Base-by-base conservation (phyloP, 2,888 invertebrate species). In the Desoria tigrina region DNA sequence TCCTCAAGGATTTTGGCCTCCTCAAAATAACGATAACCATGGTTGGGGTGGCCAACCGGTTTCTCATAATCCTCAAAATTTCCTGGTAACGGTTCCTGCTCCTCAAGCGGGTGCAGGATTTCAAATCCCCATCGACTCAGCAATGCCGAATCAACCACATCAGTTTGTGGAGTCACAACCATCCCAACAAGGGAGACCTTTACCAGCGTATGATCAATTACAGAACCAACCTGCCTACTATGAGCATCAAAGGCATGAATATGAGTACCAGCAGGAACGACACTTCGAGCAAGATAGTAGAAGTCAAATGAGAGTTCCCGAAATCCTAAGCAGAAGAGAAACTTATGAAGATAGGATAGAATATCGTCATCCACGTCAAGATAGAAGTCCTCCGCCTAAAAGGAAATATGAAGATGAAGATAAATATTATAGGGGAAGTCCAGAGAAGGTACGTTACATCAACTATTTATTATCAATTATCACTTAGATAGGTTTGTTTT, bases 1-100 rank as follows among this genome's bases (percentile, higher is more conserved):
- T 27, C 61, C 45, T 2, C 62, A 55, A 49, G 63, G 61, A 53
- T 65, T 56, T 60, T 65, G 59, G n/a, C 51, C 51, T 28, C 66
- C 63, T 27, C 56, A 49, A 14, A 42, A 61, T 50, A 26, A 45
- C 2, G 45, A 45, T 6, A 55, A 61, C 23, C 27, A 28, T 9
- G 51, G 54, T 3, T 60, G 49, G 18, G 32, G 28, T 3, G 39
- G 18, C 6, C 37, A 28, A 9, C 51, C 63, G 4, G 49, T 1
- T 2, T 50, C 51, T 42, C 32, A 16, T 42, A 45, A n/a, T n/a
- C 60, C 57, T 53, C 28, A 32, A 32, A 42, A 60, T 18, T 66
- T 27, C 28, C 32, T 45, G 49, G 66, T 54, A 39, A 42, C 21
- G 55, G 59, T n/a, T 9, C 42, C 32, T 16, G 51, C 56, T 14